Conservation (phyloP, 1,140 invertebrate species). For the Nebria ingens region DNA sequence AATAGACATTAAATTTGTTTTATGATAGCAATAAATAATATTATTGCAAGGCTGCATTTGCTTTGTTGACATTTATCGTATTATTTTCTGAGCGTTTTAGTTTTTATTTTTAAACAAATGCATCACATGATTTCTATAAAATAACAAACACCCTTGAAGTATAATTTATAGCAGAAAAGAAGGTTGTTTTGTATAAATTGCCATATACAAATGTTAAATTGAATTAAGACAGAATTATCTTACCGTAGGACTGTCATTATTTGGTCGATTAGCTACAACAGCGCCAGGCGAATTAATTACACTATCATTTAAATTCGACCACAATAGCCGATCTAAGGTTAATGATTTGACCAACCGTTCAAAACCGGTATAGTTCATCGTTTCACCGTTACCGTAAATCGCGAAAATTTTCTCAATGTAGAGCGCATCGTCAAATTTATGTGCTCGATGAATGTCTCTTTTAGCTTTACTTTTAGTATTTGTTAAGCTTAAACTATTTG, state of each 20-base stretch:
- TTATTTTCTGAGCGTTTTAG: no score
- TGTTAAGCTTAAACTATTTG: constrained; percentile 10
- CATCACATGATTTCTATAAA: no score
- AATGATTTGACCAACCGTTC: constrained; percentile 1
- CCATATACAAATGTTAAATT: no score
- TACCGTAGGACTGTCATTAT: background rate
- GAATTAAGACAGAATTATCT: no score
- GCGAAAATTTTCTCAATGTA: constrained; percentile 41
- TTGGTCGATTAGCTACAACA: constrained; percentile 1
- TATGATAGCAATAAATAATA: no score
- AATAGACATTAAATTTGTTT: no score
- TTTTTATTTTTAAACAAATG: no score
- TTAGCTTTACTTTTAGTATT: constrained; percentile 9
- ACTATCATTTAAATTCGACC: background rate
- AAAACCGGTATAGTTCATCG: background rate
- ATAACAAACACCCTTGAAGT: no score
- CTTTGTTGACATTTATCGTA: no score
- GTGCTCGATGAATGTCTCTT: constrained; percentile 12
- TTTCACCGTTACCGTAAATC: constrained; percentile 29
- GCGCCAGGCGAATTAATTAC: background rate
- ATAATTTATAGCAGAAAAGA: no score
- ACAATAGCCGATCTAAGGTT: background rate
- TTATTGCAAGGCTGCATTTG: no score
- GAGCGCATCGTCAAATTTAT: constrained; percentile 31
- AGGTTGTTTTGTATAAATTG: no score